A percentile compares a stretch with the other conserved stretches of the same genome.
phyloP scores from a whole-genome alignment of 2,888 invertebrate genomes.

The Ellobium chinense region DNA sequence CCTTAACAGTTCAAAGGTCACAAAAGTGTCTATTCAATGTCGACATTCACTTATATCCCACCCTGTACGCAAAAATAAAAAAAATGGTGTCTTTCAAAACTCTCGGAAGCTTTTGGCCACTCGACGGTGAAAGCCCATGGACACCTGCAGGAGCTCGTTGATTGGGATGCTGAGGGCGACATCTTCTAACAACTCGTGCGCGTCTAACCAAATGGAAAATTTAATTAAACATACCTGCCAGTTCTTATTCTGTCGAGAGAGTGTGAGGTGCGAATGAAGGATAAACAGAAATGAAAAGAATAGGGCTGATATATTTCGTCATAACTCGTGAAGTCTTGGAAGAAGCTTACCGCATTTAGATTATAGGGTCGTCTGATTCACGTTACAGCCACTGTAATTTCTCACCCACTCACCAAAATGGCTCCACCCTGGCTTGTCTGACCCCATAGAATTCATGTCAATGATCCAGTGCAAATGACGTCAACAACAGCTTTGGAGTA shows the following conservation, averaged over 20 bases:
- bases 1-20: too few relatives aligned
- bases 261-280: neutral
- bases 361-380: too few relatives aligned
- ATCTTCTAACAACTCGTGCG: neutral
- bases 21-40: too few relatives aligned
- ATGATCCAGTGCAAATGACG: too few relatives aligned
- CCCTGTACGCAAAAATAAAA: too few relatives aligned
- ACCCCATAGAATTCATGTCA: too few relatives aligned
- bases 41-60: too few relatives aligned
- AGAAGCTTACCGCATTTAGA: too few relatives aligned
- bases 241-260: neutral
- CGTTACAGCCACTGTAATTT: too few relatives aligned
- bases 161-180: neutral
- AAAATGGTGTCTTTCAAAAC: neutral
- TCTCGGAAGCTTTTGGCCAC: neutral
- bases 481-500: neutral
- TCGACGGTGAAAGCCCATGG: neutral
- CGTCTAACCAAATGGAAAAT: neutral
- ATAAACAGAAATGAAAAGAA: neutral
- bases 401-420: too few relatives aligned
- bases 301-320: neutral
- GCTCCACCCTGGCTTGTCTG: too few relatives aligned
- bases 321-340: too few relatives aligned
- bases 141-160: neutral
- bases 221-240: neutral